Base-by-base conservation (phyloP, 1,140 invertebrate genomes). In the Ceratina calcarata region DNA sequence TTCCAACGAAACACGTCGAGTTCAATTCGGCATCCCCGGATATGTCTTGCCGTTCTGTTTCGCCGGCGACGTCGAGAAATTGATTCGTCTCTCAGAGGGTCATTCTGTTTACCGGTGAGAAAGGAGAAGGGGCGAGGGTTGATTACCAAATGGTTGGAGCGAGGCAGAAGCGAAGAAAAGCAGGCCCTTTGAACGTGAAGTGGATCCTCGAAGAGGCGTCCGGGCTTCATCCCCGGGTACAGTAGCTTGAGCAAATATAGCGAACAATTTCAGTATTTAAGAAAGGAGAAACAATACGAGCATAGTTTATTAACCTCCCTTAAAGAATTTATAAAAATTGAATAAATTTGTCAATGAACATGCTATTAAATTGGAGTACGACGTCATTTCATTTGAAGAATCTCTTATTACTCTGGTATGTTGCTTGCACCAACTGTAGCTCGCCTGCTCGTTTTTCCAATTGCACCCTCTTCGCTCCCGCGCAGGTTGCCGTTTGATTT, bases 81-180 rank as follows among this genome's bases (percentile, higher is more conserved):
- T 89, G 86, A 90, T 89, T 89, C 83, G 87, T 89, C 86, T 87
- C 85, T 83, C 81, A 68, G 66, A 85, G 89, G 83, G 89, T 78
- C 72, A 84, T 70, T 87, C 71, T 84, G 77, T 82, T 84, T 87
- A 79, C 71, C 87, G 82, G 66, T 55, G 27, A 22, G 68, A 55
- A 51, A 53, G 37, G 7, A 53, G 37, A 45, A 13, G 60, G 53
- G 22, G 82, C 82, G 85, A 82, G 81, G 86, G 73, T 88, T 89
- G 88, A 91, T 91, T 90, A 89, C 83, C 73, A 76, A 78, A 73
- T 32, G 60, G 49, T 18, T 24, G 64, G 73, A 71, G 62, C n/a
- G 66, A 67, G 78, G 55, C 32, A 32, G 78, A 67, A 66, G 60
- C 66, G 69, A 66, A 37, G 66, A 27, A 64, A 70, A 57, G 69